Conservation (phyloP, 2,797 vertebrate species). For the Astyanax mexicanus region DNA sequence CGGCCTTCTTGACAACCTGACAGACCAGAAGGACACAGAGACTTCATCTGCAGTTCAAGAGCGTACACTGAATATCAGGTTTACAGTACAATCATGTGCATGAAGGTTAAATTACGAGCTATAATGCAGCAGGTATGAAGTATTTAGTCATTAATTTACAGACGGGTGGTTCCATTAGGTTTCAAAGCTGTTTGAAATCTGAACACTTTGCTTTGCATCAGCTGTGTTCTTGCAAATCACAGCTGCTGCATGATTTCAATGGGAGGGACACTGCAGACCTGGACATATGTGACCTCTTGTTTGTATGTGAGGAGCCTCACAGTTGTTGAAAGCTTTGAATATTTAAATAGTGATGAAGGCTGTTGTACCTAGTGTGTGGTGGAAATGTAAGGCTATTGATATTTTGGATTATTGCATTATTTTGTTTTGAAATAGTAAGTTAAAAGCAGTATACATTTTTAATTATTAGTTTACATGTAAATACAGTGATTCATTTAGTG, state of each 20-base stretch:
- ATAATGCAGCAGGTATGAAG: not conserved
- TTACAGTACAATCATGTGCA: conserved; percentile 16
- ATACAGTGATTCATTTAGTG: too few relatives aligned
- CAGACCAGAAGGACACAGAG: conserved; percentile 10
- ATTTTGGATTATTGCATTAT: too few relatives aligned
- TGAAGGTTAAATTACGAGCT: conserved; percentile 6
- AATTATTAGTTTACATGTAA: too few relatives aligned
- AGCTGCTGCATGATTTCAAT: not conserved
- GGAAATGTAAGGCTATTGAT: too few relatives aligned
- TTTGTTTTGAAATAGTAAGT: too few relatives aligned
- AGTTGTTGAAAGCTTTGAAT: conserved; percentile 26
- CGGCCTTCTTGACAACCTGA: not conserved
- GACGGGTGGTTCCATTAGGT: too few relatives aligned
- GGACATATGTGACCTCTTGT: not conserved
- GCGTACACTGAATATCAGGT: conserved; percentile 19
- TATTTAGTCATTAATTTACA: too few relatives aligned
- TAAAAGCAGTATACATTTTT: too few relatives aligned
- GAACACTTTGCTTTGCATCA: not conserved
- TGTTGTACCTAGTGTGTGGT: not conserved
- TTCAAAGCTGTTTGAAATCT: not conserved
- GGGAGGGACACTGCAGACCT: not conserved
- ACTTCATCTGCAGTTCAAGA: conserved; percentile 12
- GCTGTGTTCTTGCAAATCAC: not conserved
- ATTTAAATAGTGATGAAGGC: conserved; percentile 17
- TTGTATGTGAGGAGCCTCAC: not conserved